Percentiles rank a stretch among this genome's conserved stretches.
phyloP scores from a whole-genome alignment of 2,113 vertebrate genomes.

The Siniperca chuatsi region DNA sequence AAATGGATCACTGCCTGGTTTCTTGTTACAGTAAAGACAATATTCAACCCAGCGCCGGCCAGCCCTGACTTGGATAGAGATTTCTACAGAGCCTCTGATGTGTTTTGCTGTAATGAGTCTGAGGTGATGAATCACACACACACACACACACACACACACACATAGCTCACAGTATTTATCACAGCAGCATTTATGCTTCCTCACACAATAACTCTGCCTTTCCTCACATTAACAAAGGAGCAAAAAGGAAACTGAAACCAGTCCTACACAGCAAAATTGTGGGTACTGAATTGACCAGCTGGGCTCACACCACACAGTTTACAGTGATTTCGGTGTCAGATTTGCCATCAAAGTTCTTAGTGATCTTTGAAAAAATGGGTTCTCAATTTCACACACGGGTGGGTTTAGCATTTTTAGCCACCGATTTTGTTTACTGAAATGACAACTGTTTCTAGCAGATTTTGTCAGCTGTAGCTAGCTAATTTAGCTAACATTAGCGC shows the following conservation, averaged over 20 bases:
- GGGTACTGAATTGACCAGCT: background rate
- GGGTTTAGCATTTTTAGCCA: background rate
- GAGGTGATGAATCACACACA: conserved; percentile 87
- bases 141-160: conserved; percentile 21
- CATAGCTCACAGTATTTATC: conserved; percentile 30
- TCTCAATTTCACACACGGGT: background rate
- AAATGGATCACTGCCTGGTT: conserved; percentile 27
- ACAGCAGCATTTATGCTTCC: conserved; percentile 39
- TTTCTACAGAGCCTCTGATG: conserved; percentile 91
- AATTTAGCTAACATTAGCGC: background rate
- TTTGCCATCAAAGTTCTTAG: background rate
- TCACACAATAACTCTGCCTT: conserved; percentile 38
- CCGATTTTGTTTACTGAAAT: background rate
- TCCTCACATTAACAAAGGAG: conserved; percentile 13
- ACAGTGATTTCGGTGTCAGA: background rate
- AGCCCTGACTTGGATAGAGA: conserved; percentile 87
- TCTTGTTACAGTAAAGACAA: conserved; percentile 90
- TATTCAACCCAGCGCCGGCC: conserved; percentile 97
- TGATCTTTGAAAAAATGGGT: background rate
- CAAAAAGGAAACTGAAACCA: conserved; percentile 36
- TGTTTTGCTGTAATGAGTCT: conserved; percentile 98
- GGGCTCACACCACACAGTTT: background rate
- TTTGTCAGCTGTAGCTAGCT: background rate
- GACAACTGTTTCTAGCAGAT: background rate
- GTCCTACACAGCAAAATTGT: background rate